Percentiles rank a stretch among this genome's conserved stretches.
These are phyloP conservation scores for Esperia sulphurella DNA, from an alignment of 2,888 invertebrate species.

Conservation along the genomic window DNA sequence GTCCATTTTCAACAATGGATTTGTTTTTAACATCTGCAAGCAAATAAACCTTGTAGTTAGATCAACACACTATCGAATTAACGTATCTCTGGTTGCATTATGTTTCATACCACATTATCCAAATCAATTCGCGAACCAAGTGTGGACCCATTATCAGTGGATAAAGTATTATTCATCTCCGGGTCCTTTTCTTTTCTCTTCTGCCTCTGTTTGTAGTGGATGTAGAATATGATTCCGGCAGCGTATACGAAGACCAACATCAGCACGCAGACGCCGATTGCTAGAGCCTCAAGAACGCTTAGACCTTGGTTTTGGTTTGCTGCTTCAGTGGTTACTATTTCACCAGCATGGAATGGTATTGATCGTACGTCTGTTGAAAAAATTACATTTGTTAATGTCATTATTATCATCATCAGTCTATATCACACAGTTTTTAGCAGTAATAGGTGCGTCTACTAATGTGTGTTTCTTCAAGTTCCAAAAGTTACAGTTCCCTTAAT, in stretches of 20 bases:
- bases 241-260: constrained; percentile 90
- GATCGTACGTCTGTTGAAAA: constrained; percentile 84
- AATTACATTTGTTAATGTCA: neutral
- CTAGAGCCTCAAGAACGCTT: constrained; percentile 87
- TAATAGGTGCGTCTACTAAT: too few relatives aligned
- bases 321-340: constrained; percentile 70
- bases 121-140: constrained; percentile 62
- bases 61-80: neutral
- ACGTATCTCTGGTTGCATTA: neutral
- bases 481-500: too few relatives aligned
- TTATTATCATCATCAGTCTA: neutral
- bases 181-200: constrained; percentile 72
- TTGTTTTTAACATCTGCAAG: constrained; percentile 64
- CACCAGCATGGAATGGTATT: constrained; percentile 85
- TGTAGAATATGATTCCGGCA: constrained; percentile 89
- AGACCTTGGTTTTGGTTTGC: constrained; percentile 79
- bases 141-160: constrained; percentile 48
- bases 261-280: constrained; percentile 89
- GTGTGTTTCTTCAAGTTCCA: too few relatives aligned
- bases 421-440: neutral
- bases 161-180: constrained; percentile 53
- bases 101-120: constrained; percentile 59
- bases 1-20: constrained; percentile 60
- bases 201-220: constrained; percentile 85
- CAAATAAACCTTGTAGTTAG: constrained; percentile 2